Conservation (phyloP, 2,113 vertebrate species). For the Arvicanthis niloticus region DNA sequence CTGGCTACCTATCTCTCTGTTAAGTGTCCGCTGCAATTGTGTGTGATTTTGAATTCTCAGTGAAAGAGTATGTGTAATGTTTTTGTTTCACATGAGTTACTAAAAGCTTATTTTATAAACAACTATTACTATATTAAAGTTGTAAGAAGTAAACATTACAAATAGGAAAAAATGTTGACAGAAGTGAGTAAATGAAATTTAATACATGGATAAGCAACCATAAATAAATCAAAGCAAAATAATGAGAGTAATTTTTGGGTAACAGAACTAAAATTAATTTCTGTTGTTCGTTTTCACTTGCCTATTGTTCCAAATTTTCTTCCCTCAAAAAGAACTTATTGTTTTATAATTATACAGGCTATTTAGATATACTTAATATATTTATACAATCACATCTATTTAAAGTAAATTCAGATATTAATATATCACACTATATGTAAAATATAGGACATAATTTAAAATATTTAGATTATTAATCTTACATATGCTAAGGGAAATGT, state of each 20-base stretch:
- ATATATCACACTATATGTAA: not conserved
- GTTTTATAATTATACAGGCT: not conserved
- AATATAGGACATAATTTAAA: not conserved
- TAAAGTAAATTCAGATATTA: not conserved
- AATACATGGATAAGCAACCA: not conserved
- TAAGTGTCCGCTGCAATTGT: not conserved
- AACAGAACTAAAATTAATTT: conserved; percentile 39
- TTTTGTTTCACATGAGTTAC: conserved; percentile 2
- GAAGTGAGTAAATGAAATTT: conserved; percentile 23
- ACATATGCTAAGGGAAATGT: not conserved
- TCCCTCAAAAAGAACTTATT: not conserved
- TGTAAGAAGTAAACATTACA: conserved; percentile 36
- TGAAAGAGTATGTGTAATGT: not conserved
- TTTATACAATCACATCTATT: not conserved
- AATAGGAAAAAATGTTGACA: not conserved
- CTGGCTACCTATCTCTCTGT: not conserved
- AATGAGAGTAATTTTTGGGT: not conserved
- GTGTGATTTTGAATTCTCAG: not conserved
- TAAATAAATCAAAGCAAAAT: not conserved
- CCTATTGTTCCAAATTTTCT: conserved; percentile 39
- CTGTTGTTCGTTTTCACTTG: not conserved
- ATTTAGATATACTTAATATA: not conserved
- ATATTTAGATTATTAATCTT: not conserved
- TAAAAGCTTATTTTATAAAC: conserved; percentile 28
- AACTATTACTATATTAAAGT: conserved; percentile 36